Evolutionary conservation across 92 coral and sea anemone species (phyloP).

Genomic region (Chrysogorgia sp.): DNA sequence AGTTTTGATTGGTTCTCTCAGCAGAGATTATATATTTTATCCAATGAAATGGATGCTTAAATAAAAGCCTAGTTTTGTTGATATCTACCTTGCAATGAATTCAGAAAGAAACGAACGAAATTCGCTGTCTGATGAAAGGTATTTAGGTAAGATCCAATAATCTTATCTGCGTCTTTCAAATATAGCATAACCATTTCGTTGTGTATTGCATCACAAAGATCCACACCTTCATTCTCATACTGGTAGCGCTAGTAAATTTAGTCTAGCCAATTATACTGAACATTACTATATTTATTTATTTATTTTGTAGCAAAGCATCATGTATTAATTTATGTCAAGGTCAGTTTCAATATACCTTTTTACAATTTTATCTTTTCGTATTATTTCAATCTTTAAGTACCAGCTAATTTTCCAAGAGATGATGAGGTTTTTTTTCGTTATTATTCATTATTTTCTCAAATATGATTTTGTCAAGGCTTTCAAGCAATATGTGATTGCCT

Average conservation of each 20-base stretch:
- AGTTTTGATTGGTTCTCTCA: constrained; percentile 5
- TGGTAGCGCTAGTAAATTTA: too few relatives aligned
- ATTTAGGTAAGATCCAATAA: constrained; percentile 69
- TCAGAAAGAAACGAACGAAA: constrained; percentile 67
- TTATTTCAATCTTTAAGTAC: too few relatives aligned
- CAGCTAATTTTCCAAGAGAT: too few relatives aligned
- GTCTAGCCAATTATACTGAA: neutral
- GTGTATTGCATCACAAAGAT: too few relatives aligned
- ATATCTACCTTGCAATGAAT: constrained; percentile 12
- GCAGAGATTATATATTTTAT: neutral
- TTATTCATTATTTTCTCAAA: too few relatives aligned
- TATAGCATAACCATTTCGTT: neutral
- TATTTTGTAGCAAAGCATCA: constrained; percentile 75
- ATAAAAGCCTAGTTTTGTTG: neutral
- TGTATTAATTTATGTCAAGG: constrained; percentile 81
- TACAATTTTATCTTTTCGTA: too few relatives aligned
- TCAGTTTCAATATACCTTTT: constrained; percentile 32
- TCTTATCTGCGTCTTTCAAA: too few relatives aligned
- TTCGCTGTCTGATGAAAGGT: constrained; percentile 83
- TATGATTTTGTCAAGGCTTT: too few relatives aligned
- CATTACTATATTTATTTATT: neutral
- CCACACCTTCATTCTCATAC: too few relatives aligned
- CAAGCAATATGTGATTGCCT: too few relatives aligned
- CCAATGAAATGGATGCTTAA: constrained; percentile 8
- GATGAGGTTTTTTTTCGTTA: too few relatives aligned